Base-by-base conservation (phyloP, 2,113 vertebrate genomes). In the Engystomops pustulosus region DNA sequence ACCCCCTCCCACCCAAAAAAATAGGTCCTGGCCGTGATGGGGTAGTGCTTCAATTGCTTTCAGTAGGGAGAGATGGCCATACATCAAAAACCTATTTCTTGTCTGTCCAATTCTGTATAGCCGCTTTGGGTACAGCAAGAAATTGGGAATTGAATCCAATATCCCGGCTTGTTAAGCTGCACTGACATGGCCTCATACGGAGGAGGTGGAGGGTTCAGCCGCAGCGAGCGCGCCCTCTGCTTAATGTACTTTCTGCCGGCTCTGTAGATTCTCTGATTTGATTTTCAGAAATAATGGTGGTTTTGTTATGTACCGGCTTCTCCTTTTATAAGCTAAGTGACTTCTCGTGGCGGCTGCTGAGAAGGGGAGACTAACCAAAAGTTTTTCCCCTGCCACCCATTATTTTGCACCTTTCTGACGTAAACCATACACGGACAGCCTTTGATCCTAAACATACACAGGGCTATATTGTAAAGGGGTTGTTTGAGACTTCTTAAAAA, bases 71-170 rank as follows among this genome's bases (percentile, higher is more conserved):
- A 67, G 44, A 68, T 69, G 20, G 60, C 72, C 45, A 77, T 84
- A 53, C 45, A 68, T 84, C 81, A 84, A 84, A 84, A 84, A 53
- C 60, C 60, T 44, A 67, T 84, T 78, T 84, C 72, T 84, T 49
- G 20, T 77, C 58, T 84, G 32, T 69, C 72, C 62, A 68, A 38
- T 78, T 68, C 45, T 65, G 58, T 55, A 27, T n/a, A 77, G 36
- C 30, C 20, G 45, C 58, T 77, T 78, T 84, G 72, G 82, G 72
- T 53, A 62, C 45, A 78, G 72, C 58, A 62, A 36, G 72, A 49
- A 41, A 58, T 30, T 58, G 67, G 80, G 68, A 82, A 82, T 72
- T 65, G 58, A 77, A 77, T 77, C 12, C 82, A 84, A 77, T 78
- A 65, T 84, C 44, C 62, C 6, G 17, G 23, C 69, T 75, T 75